A percentile compares a stretch with the other conserved stretches of the same genome.
Conservation (phyloP, 1,140 invertebrate genomes). For the Diorhabda carinulata region DNA sequence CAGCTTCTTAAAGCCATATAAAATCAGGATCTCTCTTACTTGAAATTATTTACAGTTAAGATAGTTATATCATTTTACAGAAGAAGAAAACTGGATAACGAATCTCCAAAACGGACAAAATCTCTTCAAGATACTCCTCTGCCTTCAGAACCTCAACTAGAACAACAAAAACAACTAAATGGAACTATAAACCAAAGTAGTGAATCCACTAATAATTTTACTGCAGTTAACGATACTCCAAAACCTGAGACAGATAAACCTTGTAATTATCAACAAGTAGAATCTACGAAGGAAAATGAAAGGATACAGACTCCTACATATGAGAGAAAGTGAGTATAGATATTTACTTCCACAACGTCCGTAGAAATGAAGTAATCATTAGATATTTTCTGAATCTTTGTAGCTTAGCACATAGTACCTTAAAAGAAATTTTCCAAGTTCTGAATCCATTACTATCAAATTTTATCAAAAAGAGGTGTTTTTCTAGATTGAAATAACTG, state of each 20-base stretch:
- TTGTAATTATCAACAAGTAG: slow-evolving; percentile 8
- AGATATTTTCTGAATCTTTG: no score
- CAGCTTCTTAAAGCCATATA: no score
- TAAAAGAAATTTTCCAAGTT: no score
- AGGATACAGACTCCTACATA: slow-evolving; percentile 31
- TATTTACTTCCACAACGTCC: no score
- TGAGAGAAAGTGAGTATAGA: slow-evolving; percentile 23
- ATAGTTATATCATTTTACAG: slow-evolving; percentile 20
- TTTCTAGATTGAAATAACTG: no score
- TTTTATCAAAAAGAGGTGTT: no score
- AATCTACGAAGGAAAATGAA: slow-evolving; percentile 16
- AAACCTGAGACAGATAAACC: slow-evolving; percentile 21
- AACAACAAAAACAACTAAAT: slow-evolving; percentile 25
- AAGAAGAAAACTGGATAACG: slow-evolving; percentile 25
- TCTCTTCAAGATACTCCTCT: background rate
- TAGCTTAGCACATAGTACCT: no score
- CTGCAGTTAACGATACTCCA: slow-evolving; percentile 28
- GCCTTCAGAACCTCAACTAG: background rate
- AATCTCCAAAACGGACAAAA: slow-evolving; percentile 30
- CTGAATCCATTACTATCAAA: no score
- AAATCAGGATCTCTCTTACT: no score
- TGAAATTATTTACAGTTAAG: background rate
- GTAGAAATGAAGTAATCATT: no score
- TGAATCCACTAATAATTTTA: slow-evolving; percentile 28
- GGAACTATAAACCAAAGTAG: slow-evolving; percentile 19